Evolutionary conservation across 1,140 invertebrate species (phyloP).

Genomic region (Vollenhovia emeryi): DNA sequence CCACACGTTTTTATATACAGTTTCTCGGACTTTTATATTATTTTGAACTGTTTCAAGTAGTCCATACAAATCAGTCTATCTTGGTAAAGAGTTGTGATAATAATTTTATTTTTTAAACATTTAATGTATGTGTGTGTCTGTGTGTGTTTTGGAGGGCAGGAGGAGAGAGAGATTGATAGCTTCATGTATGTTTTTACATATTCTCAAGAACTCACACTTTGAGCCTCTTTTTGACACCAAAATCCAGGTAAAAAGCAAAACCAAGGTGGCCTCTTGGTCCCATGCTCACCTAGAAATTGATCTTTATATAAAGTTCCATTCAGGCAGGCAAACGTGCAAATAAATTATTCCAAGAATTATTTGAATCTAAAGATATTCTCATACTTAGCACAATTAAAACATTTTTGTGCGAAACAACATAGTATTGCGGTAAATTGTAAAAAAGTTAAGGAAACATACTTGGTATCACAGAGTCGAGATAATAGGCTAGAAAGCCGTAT

Average conservation of each 20-base stretch:
- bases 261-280: conserved; percentile 89
- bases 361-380: background rate
- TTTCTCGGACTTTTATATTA: background rate
- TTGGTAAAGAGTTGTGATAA: background rate
- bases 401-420: background rate
- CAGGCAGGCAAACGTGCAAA: too few relatives aligned
- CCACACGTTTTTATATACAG: too few relatives aligned
- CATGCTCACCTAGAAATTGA: conserved; percentile 88
- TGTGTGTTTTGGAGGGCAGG: too few relatives aligned
- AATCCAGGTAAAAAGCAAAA: conserved; percentile 90
- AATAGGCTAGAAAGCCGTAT: conserved; percentile 90
- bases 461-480: conserved; percentile 91
- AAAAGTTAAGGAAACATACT: conserved; percentile 85
- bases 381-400: background rate
- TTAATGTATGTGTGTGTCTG: background rate
- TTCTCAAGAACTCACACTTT: conserved; percentile 78
- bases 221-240: conserved; percentile 87
- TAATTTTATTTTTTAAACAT: background rate
- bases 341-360: background rate
- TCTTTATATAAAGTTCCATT: conserved; percentile 5
- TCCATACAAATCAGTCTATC: background rate
- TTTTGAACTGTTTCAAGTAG: background rate
- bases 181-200: background rate
- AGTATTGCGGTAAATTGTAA: background rate
- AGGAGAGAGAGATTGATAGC: too few relatives aligned